Conservation (phyloP, 2,797 vertebrate species). For the Chaetophractus vellerosus region DNA sequence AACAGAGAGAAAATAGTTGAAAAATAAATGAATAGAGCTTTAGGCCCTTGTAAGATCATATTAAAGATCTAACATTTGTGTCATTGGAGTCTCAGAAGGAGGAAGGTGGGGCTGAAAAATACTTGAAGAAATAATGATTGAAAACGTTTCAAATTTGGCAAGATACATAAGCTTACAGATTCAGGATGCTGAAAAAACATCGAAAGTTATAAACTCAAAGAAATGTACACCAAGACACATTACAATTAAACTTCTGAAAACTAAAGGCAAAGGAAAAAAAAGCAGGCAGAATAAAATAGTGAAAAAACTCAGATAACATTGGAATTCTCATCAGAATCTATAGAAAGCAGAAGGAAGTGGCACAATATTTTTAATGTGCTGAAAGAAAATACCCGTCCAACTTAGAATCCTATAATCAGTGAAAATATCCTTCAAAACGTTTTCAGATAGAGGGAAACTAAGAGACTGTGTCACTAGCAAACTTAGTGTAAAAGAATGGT, state of each 20-base stretch:
- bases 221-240: background rate
- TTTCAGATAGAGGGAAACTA: background rate
- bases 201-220: background rate
- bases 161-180: background rate
- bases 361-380: background rate
- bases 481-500: background rate
- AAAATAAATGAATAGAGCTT: too few relatives aligned
- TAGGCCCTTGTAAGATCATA: background rate
- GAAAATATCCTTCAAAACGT: background rate
- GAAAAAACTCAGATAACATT: background rate
- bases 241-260: slow-evolving; percentile 3
- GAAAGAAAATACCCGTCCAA: background rate
- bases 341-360: background rate
- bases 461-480: background rate
- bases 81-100: background rate
- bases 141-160: background rate
- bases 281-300: background rate
- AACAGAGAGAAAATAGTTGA: background rate
- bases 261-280: slow-evolving; percentile 20
- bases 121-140: background rate
- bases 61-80: background rate
- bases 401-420: background rate
- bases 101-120: background rate
- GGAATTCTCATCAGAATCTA: background rate
- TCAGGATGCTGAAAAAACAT: background rate